Base-by-base conservation (phyloP, 2,888 invertebrate genomes). In the Xestia sexstrigata region DNA sequence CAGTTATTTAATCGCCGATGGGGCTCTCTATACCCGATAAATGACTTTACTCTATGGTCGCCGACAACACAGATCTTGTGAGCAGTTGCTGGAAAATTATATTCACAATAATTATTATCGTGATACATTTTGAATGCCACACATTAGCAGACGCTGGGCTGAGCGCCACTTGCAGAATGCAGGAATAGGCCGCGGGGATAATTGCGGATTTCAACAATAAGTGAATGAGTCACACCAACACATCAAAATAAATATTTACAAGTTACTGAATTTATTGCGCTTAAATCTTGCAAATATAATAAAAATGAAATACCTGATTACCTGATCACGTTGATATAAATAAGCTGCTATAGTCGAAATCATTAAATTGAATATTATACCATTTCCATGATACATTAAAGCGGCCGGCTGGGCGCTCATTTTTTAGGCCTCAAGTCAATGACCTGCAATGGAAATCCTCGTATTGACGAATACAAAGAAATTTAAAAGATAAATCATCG, bases 391-490 rank as follows among this genome's bases (percentile, higher is more conserved):
- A 39, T 42, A 39, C 4, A n/a, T n/a, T n/a, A 20, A 30, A 42
- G 17, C 5, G n/a, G 47, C n/a, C 20, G 47, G 35, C n/a, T n/a
- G n/a, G 69, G 6, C 39, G 5, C 11, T 70, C 45, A 23, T 8
- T 74, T 58, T 73, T 74, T 26, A 55, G n/a, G 35, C 45, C 35
- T 47, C 15, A 74, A 60, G 75, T 75, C 74, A 75, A 74, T 60
- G 47, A 60, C 74, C 74, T 45, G 2, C n/a, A 74, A 20, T 26
- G 35, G 15, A 35, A 73, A 58, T 73, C 47, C 11, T 73, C 23
- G 17, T 39, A 26, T 35, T 45, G n/a, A 35, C 8, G 17, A 17
- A 39, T 47, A 47, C 35, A 62, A 47, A 39, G 4, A 20, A n/a
- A 23, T 17, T 23, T 26, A 17, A 26, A 52, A n/a, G 15, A 49